phyloP scores from a whole-genome alignment of 2,113 vertebrate species.

The Ceuthmochares aereus region DNA sequence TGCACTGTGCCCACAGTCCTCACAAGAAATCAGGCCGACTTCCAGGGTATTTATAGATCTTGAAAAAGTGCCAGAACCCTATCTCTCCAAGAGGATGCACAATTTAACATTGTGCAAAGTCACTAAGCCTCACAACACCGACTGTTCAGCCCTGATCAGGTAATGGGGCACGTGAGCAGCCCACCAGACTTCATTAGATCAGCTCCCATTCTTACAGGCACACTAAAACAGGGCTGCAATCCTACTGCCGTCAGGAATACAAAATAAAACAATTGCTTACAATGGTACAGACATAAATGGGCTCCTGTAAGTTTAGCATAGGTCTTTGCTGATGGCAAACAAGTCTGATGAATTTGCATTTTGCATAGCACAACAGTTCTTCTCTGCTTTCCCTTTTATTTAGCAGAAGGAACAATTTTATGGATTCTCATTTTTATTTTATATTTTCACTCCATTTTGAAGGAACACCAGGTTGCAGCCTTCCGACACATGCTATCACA shows the following conservation, averaged over 20 bases:
- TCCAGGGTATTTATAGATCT: constrained; percentile 51
- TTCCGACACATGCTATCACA: background rate
- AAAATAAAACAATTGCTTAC: background rate
- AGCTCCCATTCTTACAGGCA: background rate
- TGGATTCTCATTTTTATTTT: background rate
- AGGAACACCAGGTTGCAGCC: background rate
- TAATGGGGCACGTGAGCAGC: background rate
- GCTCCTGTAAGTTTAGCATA: background rate
- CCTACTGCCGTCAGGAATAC: background rate
- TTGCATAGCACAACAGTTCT: background rate
- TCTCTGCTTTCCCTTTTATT: background rate
- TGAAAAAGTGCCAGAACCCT: constrained; percentile 55
- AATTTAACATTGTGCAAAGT: constrained; percentile 62
- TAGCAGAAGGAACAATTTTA: background rate
- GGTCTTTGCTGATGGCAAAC: background rate
- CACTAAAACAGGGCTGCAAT: background rate
- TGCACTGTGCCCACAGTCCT: background rate
- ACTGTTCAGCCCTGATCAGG: background rate
- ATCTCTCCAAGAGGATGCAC: constrained; percentile 45
- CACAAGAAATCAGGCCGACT: constrained; percentile 12
- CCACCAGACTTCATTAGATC: background rate
- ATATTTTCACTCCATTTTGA: background rate
- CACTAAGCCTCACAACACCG: constrained; percentile 18
- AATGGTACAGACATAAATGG: background rate
- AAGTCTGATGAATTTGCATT: background rate